These are phyloP conservation scores for Parnassius smintheus DNA, from an alignment of 2,888 invertebrate genomes.

Conservation along the genomic window DNA sequence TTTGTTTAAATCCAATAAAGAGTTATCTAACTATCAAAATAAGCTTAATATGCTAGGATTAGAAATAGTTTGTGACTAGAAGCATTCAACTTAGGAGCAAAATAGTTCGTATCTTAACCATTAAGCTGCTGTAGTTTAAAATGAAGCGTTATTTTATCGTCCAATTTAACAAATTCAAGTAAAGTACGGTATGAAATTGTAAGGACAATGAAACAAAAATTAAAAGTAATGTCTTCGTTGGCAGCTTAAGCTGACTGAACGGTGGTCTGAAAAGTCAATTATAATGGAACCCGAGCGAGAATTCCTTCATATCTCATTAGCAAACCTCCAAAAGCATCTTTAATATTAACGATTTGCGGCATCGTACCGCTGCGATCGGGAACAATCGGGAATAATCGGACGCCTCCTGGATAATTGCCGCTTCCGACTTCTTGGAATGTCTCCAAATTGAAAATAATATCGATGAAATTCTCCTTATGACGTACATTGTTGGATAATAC, in stretches of 20 bases:
- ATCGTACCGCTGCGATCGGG: slow-evolving; percentile 30
- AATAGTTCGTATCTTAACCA: too few species aligned
- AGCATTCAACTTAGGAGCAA: too few species aligned
- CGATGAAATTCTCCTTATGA: slow-evolving; percentile 37
- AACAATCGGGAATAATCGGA: slow-evolving; percentile 43
- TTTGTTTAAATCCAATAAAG: too few species aligned
- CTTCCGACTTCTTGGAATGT: slow-evolving; percentile 49
- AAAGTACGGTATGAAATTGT: too few species aligned
- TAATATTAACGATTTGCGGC: slow-evolving; percentile 40
- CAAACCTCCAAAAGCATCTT: slow-evolving; percentile 40
- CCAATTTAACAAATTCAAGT: too few species aligned
- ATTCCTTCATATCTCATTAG: slow-evolving; percentile 45
- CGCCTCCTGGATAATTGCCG: slow-evolving; percentile 49
- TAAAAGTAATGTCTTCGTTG: too few species aligned
- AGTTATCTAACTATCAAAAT: too few species aligned
- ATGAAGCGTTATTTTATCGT: too few species aligned
- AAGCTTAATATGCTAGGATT: too few species aligned
- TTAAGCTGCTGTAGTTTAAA: too few species aligned
- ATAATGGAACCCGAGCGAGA: slow-evolving; percentile 28
- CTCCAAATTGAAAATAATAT: slow-evolving; percentile 55
- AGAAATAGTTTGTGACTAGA: too few species aligned
- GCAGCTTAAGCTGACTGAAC: slow-evolving; percentile 23
- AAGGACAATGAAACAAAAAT: too few species aligned
- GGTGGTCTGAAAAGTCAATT: slow-evolving; percentile 21
- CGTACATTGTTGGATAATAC: slow-evolving; percentile 2